Base-by-base conservation (phyloP, 2,113 vertebrate genomes). In the Eonycteris spelaea region DNA sequence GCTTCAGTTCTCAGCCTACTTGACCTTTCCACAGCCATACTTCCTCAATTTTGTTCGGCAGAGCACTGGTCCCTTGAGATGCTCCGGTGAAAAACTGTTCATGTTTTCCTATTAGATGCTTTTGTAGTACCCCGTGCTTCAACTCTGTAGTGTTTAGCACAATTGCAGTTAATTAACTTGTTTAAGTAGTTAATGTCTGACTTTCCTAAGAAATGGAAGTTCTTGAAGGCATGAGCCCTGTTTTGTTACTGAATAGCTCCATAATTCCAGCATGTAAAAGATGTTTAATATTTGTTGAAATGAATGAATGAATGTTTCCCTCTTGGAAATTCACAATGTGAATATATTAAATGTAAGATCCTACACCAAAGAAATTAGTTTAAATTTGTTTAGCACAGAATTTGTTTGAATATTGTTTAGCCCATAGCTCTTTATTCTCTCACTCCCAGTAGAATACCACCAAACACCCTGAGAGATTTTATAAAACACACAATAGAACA, bases 341-440 rank as follows among this genome's bases (percentile, higher is more conserved):
- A 77, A 84, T n/a, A 65, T 73, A 10, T 70, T 71, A 84, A 53
- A 59, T 92, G 57, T 96, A 85, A 92, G 90, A 80, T 68, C 48
- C 67, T 51, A 33, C 67, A 43, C 38, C 10, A 84, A 67, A 89
- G 35, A 87, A 48, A 92, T 70, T 4, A 83, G 33, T 77, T 83
- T 13, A 68, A 10, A 67, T 79, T 40, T 84, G 28, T 59, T 78
- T 35, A 87, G 77, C 3, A 0, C n/a, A 45, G 18, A 3, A 45
- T 51, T 74, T 91, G 84, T 40, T 57, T 63, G 45, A 74, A 79
- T 22, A 51, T 67, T 22, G 16, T 2, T 33, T 51, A 51, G 73
- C 57, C 86, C 28, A 7, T 33, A 74, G 33, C n/a, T 83, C 70
- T 87, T 87, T 61, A 65, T 6, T 89, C 18, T 89, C 78, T 48